Conservation (phyloP, 2,888 invertebrate species). For the Heliconius sara region DNA sequence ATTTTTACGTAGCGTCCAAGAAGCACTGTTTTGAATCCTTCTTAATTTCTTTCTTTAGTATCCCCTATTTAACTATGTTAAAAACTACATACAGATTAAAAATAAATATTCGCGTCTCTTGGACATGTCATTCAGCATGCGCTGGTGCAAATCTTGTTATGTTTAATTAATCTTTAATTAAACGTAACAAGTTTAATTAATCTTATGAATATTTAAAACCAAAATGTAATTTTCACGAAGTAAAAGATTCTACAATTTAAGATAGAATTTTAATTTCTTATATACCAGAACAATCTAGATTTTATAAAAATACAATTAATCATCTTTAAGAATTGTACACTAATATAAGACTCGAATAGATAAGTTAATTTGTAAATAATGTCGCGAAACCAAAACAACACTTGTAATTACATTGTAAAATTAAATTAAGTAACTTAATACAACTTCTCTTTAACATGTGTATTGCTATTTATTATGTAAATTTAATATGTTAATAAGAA, state of each 20-base stretch:
- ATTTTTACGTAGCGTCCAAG: no score
- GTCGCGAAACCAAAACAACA: constrained; percentile 31
- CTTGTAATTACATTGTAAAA: constrained; percentile 11
- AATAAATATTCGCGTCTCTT: background rate
- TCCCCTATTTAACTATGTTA: background rate
- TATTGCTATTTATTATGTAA: constrained; percentile 22
- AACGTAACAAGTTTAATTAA: no score
- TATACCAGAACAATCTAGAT: background rate
- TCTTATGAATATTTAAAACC: no score
- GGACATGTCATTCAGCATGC: no score
- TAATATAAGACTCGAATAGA: constrained; percentile 20
- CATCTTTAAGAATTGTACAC: background rate
- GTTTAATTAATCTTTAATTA: no score
- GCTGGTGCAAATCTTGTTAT: no score
- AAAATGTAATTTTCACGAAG: no score
- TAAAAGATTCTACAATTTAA: no score
- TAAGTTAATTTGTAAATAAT: constrained; percentile 29
- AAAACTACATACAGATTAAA: background rate
- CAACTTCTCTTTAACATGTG: background rate
- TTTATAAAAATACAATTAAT: background rate
- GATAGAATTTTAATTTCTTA: background rate
- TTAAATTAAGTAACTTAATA: background rate
- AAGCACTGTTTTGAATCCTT: no score
- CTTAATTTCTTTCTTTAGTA: background rate
- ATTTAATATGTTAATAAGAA: constrained; percentile 19